These are phyloP conservation scores for Colaptes auratus DNA, from an alignment of 2,113 vertebrate species.

Conservation along the genomic window DNA sequence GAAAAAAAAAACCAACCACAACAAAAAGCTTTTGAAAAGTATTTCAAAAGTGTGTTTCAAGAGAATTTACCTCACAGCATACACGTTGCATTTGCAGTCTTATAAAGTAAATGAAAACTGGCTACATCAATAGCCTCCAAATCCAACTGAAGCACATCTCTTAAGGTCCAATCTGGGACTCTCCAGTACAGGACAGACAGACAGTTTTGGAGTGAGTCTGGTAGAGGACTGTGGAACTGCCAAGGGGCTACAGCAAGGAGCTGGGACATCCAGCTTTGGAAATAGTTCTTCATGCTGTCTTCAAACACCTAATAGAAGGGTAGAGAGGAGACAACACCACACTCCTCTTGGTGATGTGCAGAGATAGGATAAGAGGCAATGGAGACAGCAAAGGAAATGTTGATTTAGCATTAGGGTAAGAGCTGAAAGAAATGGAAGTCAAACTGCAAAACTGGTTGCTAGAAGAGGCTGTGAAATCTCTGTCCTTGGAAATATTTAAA, in stretches of 20 bases:
- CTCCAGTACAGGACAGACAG: background rate
- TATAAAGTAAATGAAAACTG: background rate
- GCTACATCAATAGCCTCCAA: background rate
- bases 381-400: background rate
- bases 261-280: background rate
- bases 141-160: background rate
- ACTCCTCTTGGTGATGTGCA: rapidly evolving
- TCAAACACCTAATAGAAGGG: background rate
- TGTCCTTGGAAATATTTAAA: background rate
- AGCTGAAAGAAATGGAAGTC: background rate
- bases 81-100: background rate
- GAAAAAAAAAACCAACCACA: no score
- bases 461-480: background rate
- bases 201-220: background rate
- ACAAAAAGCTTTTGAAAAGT: background rate
- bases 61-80: background rate
- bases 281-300: background rate
- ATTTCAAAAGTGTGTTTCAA: background rate
- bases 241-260: background rate
- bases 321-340: background rate
- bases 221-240: background rate
- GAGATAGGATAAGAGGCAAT: background rate
- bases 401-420: background rate
- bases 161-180: background rate
- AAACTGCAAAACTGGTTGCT: background rate